Evolutionary conservation across 1,140 invertebrate species (phyloP).

Genomic region (Nylanderia fulva): DNA sequence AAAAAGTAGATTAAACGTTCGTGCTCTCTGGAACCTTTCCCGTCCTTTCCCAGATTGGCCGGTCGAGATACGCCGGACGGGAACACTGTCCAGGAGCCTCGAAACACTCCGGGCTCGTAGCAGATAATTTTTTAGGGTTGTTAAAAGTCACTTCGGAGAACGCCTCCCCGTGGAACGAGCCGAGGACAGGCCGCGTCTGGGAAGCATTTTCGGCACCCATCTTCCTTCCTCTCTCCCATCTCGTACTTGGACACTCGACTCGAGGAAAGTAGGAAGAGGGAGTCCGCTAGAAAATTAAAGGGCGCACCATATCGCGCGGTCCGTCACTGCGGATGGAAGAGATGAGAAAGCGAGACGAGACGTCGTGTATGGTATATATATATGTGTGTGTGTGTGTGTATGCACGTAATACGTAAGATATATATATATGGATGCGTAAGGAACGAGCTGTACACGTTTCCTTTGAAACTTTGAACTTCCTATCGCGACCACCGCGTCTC

Average conservation of each 20-base stretch:
- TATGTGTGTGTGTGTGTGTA: neutral
- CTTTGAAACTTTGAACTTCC: slow-evolving; percentile 60
- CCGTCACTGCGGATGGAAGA: slow-evolving; percentile 16
- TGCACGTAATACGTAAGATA: neutral
- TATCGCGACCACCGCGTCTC: slow-evolving; percentile 50
- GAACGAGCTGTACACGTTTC: slow-evolving; percentile 19
- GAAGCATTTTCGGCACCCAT: slow-evolving; percentile 74
- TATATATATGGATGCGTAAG: slow-evolving; percentile 3
- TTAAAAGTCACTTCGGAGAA: slow-evolving; percentile 80
- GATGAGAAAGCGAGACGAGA: slow-evolving; percentile 11
- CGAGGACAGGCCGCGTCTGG: slow-evolving; percentile 47
- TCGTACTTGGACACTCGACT: neutral
- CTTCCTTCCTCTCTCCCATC: slow-evolving; percentile 16
- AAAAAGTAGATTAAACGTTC: neutral
- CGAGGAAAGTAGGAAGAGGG: slow-evolving; percentile 37
- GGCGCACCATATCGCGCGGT: slow-evolving; percentile 45
- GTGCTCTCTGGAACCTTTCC: neutral
- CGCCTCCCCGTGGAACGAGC: slow-evolving; percentile 45
- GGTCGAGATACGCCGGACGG: slow-evolving; percentile 62
- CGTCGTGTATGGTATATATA: slow-evolving; percentile 8
- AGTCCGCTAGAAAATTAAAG: slow-evolving; percentile 58
- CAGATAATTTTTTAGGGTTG: slow-evolving; percentile 78
- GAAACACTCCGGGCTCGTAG: slow-evolving; percentile 60
- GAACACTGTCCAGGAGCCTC: slow-evolving; percentile 81
- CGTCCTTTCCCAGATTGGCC: slow-evolving; percentile 65